Evolutionary conservation across 2,888 invertebrate genomes (phyloP).

Genomic region (Papilio protenor): DNA sequence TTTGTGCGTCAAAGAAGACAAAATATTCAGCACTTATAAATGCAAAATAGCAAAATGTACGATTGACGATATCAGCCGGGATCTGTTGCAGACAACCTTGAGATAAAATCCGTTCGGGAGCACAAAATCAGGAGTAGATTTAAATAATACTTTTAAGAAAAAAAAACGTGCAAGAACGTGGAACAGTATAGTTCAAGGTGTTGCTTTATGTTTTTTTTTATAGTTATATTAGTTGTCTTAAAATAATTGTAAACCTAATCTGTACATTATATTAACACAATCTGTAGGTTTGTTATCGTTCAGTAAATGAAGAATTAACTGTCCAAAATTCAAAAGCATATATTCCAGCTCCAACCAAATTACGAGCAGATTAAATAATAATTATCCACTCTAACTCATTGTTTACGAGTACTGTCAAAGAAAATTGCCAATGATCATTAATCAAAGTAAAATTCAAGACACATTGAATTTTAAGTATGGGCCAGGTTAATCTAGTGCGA

Average conservation of each 20-base stretch:
- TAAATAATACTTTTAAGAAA: neutral
- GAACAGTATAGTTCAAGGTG: neutral
- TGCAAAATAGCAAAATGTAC: neutral
- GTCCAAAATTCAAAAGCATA: too few species aligned
- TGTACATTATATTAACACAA: neutral
- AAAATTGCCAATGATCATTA: too few species aligned
- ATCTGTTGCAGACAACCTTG: constrained; percentile 5
- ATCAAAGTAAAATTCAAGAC: too few species aligned
- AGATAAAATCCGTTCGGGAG: neutral
- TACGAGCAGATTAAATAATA: too few species aligned
- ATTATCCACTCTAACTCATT: too few species aligned
- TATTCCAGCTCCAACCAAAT: too few species aligned
- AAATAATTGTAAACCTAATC: neutral
- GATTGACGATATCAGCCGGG: neutral
- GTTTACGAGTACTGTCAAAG: too few species aligned
- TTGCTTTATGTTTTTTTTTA: neutral
- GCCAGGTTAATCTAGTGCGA: too few species aligned
- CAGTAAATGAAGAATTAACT: too few species aligned
- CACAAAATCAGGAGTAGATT: neutral
- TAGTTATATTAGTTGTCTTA: neutral
- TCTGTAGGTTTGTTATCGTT: too few species aligned
- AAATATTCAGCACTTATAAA: neutral
- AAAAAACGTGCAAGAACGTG: neutral
- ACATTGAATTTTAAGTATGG: too few species aligned
- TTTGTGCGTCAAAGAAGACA: neutral